A percentile compares a stretch with the other conserved stretches of the same genome.
phyloP scores from a whole-genome alignment of 2,113 vertebrate species.

The Scomber scombrus region DNA sequence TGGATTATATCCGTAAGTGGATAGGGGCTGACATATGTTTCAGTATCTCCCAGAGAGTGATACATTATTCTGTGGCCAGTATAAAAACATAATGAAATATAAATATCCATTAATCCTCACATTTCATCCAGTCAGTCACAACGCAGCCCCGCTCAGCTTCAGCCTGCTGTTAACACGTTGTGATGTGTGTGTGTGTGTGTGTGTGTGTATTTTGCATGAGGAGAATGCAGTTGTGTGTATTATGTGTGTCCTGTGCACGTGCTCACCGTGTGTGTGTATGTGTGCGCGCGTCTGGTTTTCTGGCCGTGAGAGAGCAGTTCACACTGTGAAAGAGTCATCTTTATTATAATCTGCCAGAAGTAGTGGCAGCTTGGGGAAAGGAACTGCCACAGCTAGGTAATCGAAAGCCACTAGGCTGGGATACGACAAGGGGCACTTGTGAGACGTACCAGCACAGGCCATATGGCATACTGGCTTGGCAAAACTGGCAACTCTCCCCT shows the following conservation, averaged over 20 bases:
- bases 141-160: slow-evolving; percentile 73
- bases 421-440: slow-evolving; percentile 75
- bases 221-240: slow-evolving; percentile 50
- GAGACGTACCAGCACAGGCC: slow-evolving; percentile 77
- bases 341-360: slow-evolving; percentile 90
- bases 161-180: slow-evolving; percentile 87
- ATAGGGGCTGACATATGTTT: slow-evolving; percentile 98
- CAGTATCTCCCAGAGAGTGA: slow-evolving; percentile 94
- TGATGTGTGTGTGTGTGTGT: slow-evolving; percentile 67
- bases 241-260: slow-evolving; percentile 28
- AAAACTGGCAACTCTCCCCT: slow-evolving; percentile 66
- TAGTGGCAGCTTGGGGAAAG: slow-evolving; percentile 86
- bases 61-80: slow-evolving; percentile 94
- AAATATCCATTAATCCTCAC: slow-evolving; percentile 99
- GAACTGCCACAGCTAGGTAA: slow-evolving; percentile 88
- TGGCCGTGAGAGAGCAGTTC: slow-evolving; percentile 83
- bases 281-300: slow-evolving; percentile 76
- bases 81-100: slow-evolving; percentile 98
- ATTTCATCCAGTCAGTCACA: slow-evolving; percentile 93
- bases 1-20: slow-evolving; percentile 95
- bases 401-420: slow-evolving; percentile 73
- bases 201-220: slow-evolving; percentile 66
- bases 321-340: slow-evolving; percentile 89
- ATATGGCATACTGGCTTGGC: slow-evolving; percentile 77
- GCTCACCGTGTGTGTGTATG: slow-evolving; percentile 18